Conservation (phyloP, 2,113 vertebrate species). For the Emydocephalus ijimae region DNA sequence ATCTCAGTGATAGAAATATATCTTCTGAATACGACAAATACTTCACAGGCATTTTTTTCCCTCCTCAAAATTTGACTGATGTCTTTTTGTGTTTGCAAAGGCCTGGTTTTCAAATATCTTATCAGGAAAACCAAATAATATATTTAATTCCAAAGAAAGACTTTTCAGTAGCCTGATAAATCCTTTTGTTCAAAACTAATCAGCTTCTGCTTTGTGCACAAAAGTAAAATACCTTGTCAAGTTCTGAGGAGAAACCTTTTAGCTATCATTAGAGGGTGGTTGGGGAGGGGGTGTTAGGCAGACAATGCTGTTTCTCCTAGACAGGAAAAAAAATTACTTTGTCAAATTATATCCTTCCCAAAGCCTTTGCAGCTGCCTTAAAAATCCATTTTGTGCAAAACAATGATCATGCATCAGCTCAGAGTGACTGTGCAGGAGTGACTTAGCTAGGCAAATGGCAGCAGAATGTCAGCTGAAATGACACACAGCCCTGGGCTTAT, state of each 20-base stretch:
- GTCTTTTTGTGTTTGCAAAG: slow-evolving; percentile 60
- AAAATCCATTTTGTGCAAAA: slow-evolving; percentile 72
- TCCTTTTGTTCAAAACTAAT: slow-evolving; percentile 59
- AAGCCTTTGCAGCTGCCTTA: slow-evolving; percentile 65
- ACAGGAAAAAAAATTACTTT: slow-evolving; percentile 64
- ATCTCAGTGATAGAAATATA: neutral
- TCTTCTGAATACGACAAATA: neutral
- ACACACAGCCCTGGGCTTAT: slow-evolving; percentile 72
- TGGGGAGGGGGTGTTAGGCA: slow-evolving; percentile 46
- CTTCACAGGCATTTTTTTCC: slow-evolving; percentile 24
- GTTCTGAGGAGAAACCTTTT: slow-evolving; percentile 62
- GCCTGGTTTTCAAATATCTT: slow-evolving; percentile 52
- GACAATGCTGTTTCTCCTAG: slow-evolving; percentile 57
- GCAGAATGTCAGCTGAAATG: slow-evolving; percentile 75
- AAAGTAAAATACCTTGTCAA: slow-evolving; percentile 64
- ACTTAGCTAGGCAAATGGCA: slow-evolving; percentile 72
- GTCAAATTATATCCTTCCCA: slow-evolving; percentile 68
- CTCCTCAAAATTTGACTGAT: slow-evolving; percentile 41
- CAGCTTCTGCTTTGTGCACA: slow-evolving; percentile 54
- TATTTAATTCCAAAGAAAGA: slow-evolving; percentile 63
- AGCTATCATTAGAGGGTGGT: slow-evolving; percentile 50
- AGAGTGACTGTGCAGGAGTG: slow-evolving; percentile 67
- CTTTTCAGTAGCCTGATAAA: slow-evolving; percentile 57
- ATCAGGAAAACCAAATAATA: slow-evolving; percentile 44
- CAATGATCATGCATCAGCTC: slow-evolving; percentile 70